Percentiles rank a stretch among this genome's conserved stretches.
phyloP scores from a whole-genome alignment of 2,888 invertebrate species.

The Stenichneumon culpator region DNA sequence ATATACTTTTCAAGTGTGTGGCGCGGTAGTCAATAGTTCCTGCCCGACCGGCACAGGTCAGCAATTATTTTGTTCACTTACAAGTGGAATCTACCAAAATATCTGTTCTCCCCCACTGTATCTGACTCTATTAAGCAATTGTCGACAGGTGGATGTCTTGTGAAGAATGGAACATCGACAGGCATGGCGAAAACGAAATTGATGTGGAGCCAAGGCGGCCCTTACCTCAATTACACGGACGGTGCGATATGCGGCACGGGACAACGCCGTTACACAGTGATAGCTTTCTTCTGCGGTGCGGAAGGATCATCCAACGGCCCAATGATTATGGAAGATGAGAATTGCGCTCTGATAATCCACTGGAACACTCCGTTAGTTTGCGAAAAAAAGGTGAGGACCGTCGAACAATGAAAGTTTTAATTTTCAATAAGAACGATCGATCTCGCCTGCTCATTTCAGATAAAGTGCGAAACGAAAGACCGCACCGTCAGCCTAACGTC shows the following conservation, averaged over 20 bases:
- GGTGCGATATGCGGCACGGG: constrained; percentile 76
- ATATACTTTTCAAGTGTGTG: constrained; percentile 78
- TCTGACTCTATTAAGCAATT: neutral
- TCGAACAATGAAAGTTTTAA: constrained; percentile 15
- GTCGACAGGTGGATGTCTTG: constrained; percentile 76
- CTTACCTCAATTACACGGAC: constrained; percentile 82
- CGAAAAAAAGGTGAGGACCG: constrained; percentile 70
- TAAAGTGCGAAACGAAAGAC: constrained; percentile 74
- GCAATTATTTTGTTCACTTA: neutral
- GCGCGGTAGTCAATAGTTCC: constrained; percentile 63
- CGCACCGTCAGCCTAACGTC: constrained; percentile 74
- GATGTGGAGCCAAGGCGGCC: constrained; percentile 79
- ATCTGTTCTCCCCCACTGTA: neutral
- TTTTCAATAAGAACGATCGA: constrained; percentile 30
- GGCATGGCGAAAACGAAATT: constrained; percentile 78
- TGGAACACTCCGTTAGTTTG: constrained; percentile 78
- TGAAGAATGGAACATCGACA: constrained; percentile 71
- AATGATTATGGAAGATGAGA: constrained; percentile 73
- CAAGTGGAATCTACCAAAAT: neutral
- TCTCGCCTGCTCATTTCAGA: constrained; percentile 63
- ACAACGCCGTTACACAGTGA: constrained; percentile 75
- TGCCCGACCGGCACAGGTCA: constrained; percentile 75
- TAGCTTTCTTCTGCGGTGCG: constrained; percentile 77
- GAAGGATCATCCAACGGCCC: constrained; percentile 70
- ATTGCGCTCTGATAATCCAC: constrained; percentile 77